Base-by-base conservation (phyloP, 1,140 invertebrate species). In the Berghia stephanieae region DNA sequence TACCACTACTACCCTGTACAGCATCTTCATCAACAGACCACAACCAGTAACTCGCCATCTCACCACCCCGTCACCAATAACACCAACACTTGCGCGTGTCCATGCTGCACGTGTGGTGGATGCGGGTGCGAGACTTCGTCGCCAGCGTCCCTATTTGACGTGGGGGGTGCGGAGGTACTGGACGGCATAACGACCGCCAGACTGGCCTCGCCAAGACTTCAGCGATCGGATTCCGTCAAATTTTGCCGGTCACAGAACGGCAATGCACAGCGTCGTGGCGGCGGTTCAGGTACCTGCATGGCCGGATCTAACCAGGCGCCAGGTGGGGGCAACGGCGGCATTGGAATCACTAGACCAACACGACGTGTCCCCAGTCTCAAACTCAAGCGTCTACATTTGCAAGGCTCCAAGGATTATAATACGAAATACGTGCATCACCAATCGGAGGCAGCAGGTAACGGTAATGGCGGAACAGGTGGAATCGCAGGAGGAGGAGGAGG, bases 91-190 rank as follows among this genome's bases (percentile, higher is more conserved):
- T 34, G 67, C 44, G 52, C 46, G 18, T 27, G 36, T 52, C 81
- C 82, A 80, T 85, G 85, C 75, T 67, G 78, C 77, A 92, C 93
- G 89, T 92, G 93, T 89, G 92, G 93, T 90, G 94, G 94, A 90
- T 94, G 95, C 91, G 94, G 95, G 92, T 95, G 95, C 92, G 95
- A 31, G 10, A 10, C 36, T 66, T 36, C 40, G 57, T 63, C 34
- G 24, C 8, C 60, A 38, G 67, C 72, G 1, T 68, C 79, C 24
- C 70, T n/a, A n/a, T n/a, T n/a, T n/a, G n/a, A n/a, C n/a, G n/a
- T n/a, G n/a, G n/a, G n/a, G n/a, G n/a, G n/a, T n/a, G n/a, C n/a
- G n/a, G n/a, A n/a, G n/a, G n/a, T n/a, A n/a, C n/a, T n/a, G n/a
- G n/a, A 55, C 13, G 46, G 60, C 18, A 79, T 63, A 27, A 78